Evolutionary conservation across 2,888 invertebrate species (phyloP), one percentile per base, ranked within the genome.

Genomic region (Zygogramma bicolorata): DNA sequence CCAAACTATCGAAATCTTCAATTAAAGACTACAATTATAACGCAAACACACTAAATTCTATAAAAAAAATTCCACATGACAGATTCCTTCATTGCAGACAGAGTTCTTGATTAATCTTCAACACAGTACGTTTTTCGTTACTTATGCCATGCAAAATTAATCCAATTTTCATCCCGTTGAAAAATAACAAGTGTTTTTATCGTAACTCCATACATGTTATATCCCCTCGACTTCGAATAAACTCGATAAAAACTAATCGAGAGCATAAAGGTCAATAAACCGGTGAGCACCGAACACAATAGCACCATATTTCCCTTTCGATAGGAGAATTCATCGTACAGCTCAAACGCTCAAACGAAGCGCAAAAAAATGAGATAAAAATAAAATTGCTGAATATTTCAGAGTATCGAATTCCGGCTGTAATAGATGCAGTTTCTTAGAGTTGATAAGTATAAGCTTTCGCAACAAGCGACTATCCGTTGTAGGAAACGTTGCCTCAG

Each of bases 391-490:
- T 61, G 65, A 72, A 72, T 72, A 70, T 29, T 70, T 68, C 65
- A 65, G 57, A 29, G 62, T 71, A 72, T 70, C 67, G 71, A 71
- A 75, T 75, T 65, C 66, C 38, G 18, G 27, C 25, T 38, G 69
- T 71, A 71, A 75, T 75, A 71, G 71, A 72, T 74, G 69, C 70
- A 72, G 58, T 72, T 75, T 75, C 72, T 72, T 72, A 75, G 40
- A 67, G 68, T 53, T 66, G 75, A 75, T 75, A 72, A 75, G 75
- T 75, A 65, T 68, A 58, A 74, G 72, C 49, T 31, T 63, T 72
- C 63, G 69, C 75, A 66, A 65, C 69, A 72, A 70, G 72, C 70
- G 66, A 62, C 66, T 73, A 61, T 70, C 69, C 69, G 70, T 67
- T 61, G 71, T 60, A 59, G 20, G 22, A 38, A 65, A 49, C 67